phyloP scores from a whole-genome alignment of 2,888 invertebrate genomes.

The Cephonodes hylas region DNA sequence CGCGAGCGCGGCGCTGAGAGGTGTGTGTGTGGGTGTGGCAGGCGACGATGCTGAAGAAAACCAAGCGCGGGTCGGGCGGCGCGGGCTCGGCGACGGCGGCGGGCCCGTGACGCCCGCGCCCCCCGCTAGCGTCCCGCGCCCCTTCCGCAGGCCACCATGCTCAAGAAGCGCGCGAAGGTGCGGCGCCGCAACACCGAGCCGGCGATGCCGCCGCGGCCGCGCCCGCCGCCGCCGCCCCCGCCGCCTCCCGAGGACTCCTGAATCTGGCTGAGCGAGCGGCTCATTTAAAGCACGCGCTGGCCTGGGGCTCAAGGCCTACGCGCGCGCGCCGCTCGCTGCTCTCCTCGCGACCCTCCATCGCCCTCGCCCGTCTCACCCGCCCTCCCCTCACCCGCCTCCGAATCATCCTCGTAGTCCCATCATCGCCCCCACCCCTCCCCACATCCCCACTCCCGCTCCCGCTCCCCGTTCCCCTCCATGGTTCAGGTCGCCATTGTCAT shows the following conservation, averaged over 20 bases:
- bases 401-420: conserved; percentile 14
- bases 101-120: conserved; percentile 53
- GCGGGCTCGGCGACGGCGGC: conserved; percentile 86
- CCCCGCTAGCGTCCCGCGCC: conserved; percentile 38
- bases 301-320: conserved; percentile 73
- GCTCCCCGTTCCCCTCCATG: neutral
- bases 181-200: conserved; percentile 97
- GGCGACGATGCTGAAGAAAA: conserved; percentile 99
- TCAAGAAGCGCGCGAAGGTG: conserved; percentile 99
- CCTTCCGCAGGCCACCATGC: conserved; percentile 96
- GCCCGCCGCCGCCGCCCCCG: conserved; percentile 63
- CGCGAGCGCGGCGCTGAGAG: conserved; percentile 31
- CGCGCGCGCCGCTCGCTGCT: conserved; percentile 62
- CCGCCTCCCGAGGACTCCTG: conserved; percentile 80
- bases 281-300: conserved; percentile 80
- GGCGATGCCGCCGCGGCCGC: conserved; percentile 81
- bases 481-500: conserved; percentile 12
- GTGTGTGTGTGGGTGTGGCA: conserved; percentile 76
- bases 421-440: neutral
- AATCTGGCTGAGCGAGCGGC: conserved; percentile 87
- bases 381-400: conserved; percentile 5
- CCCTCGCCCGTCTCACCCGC: neutral
- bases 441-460: conserved; percentile 13
- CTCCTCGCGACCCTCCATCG: conserved; percentile 19
- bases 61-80: conserved; percentile 94